Conservation (phyloP, 2,888 invertebrate genomes). For the Gasteruption jaculator region DNA sequence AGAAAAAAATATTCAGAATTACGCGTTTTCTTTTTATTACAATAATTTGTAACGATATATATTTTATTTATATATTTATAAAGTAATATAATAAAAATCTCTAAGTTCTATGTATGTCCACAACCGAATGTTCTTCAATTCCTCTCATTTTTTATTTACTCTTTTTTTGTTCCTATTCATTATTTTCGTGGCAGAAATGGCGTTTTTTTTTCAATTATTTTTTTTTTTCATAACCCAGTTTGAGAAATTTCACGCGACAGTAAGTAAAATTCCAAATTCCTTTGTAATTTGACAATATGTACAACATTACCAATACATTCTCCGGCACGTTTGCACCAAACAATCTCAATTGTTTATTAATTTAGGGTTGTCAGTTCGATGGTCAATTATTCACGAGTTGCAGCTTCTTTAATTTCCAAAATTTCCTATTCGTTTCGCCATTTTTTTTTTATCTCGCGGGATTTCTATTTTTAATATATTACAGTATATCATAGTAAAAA, state of each 20-base stretch:
- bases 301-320: no score
- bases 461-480: no score
- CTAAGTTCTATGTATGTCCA: conserved; percentile 46
- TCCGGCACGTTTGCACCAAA: no score
- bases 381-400: conserved; percentile 27
- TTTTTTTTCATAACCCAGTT: conserved; percentile 25
- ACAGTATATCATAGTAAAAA: no score
- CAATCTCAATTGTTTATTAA: no score
- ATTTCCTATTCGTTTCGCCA: conserved; percentile 9
- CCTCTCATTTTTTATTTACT: conserved; percentile 18
- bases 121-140: conserved; percentile 42
- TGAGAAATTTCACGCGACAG: no score
- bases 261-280: no score
- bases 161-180: conserved; percentile 1
- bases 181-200: conserved; percentile 7
- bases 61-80: no score
- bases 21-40: conserved; percentile 44
- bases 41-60: conserved; percentile 46
- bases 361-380: conserved; percentile 29
- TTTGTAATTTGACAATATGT: no score
- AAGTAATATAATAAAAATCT: conserved; percentile 45
- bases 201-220: conserved; percentile 25
- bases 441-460: conserved; percentile 4
- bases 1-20: no score
- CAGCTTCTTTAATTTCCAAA: conserved; percentile 17